Conservation (phyloP, 2,888 invertebrate species). For the Eupithecia insigniata region DNA sequence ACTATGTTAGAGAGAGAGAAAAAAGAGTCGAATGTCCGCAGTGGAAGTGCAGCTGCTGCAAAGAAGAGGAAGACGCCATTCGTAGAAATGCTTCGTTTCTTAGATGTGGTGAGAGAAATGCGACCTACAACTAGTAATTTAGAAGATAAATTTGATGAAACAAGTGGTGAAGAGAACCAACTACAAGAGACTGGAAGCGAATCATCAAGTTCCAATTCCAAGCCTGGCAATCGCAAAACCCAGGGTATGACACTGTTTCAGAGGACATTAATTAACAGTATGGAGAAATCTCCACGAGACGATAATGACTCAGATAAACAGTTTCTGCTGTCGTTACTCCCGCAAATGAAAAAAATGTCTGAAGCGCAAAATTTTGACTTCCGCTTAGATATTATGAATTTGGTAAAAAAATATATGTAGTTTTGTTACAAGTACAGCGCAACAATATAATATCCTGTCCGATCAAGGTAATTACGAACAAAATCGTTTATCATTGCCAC, state of each 20-base stretch:
- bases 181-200: too few relatives aligned
- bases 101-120: constrained; percentile 22
- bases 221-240: too few relatives aligned
- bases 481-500: constrained; percentile 28
- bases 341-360: constrained; percentile 1
- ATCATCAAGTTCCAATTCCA: too few relatives aligned
- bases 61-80: constrained; percentile 39
- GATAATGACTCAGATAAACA: constrained; percentile 32
- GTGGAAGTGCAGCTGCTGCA: constrained; percentile 35
- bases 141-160: too few relatives aligned
- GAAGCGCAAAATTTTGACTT: constrained; percentile 38
- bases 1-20: constrained; percentile 25
- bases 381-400: constrained; percentile 37
- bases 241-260: too few relatives aligned
- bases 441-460: constrained; percentile 30
- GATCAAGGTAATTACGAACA: constrained; percentile 33
- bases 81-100: constrained; percentile 11
- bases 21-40: constrained; percentile 28
- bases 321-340: constrained; percentile 16
- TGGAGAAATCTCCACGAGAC: too few relatives aligned
- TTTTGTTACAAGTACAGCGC: constrained; percentile 36
- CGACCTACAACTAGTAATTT: background rate
- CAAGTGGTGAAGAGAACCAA: too few relatives aligned
- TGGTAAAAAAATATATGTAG: constrained; percentile 38
- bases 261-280: too few relatives aligned